A percentile compares a stretch with the other conserved stretches of the same genome.
Conservation (phyloP, 2,797 vertebrate species). For the Streptopelia turtur region DNA sequence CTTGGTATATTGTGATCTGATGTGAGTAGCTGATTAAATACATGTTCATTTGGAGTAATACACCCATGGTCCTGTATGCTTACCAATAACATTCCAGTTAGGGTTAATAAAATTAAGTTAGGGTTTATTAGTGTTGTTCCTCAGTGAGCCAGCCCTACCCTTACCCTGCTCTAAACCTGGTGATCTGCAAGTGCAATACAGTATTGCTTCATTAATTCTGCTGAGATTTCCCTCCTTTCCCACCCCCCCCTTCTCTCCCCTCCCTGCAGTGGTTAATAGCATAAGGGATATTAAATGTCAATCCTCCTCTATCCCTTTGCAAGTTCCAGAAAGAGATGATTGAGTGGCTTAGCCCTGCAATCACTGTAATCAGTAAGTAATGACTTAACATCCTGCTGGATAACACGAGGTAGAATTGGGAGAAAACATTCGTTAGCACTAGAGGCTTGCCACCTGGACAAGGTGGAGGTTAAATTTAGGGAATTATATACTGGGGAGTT, state of each 20-base stretch:
- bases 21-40: constrained; percentile 33
- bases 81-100: constrained; percentile 33
- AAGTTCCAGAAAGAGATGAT: constrained; percentile 70
- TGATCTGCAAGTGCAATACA: not conserved
- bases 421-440: constrained; percentile 63
- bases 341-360: constrained; percentile 64
- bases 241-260: not conserved
- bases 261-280: constrained; percentile 61
- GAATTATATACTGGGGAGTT: not conserved
- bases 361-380: constrained; percentile 54
- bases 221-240: constrained; percentile 2
- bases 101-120: not conserved
- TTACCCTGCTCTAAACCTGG: not conserved
- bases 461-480: constrained; percentile 35
- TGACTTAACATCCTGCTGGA: constrained; percentile 54
- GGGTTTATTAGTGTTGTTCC: not conserved
- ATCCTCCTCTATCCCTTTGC: constrained; percentile 60
- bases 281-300: constrained; percentile 74
- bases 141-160: not conserved
- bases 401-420: constrained; percentile 19
- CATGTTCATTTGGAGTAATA: not conserved
- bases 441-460: constrained; percentile 46
- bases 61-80: not conserved
- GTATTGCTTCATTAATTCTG: constrained; percentile 62
- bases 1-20: not conserved